phyloP scores from a whole-genome alignment of 2,797 vertebrate genomes.

The Myotis myotis region DNA sequence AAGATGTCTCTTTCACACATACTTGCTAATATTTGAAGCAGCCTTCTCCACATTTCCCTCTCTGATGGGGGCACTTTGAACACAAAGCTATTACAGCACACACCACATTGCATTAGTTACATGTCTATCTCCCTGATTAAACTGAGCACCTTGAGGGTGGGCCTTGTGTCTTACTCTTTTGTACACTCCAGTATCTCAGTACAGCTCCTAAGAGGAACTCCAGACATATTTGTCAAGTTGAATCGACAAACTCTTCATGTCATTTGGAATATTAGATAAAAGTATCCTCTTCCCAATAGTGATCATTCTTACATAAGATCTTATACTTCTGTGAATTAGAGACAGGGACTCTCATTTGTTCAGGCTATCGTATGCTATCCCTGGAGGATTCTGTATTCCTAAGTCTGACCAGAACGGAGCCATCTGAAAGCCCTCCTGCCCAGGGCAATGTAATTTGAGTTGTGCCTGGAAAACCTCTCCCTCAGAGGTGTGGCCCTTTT shows the following conservation, averaged over 20 bases:
- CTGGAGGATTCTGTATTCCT: neutral
- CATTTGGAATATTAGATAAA: constrained; percentile 41
- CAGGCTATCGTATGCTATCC: neutral
- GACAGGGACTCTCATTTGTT: neutral
- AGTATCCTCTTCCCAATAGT: neutral
- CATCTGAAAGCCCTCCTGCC: neutral
- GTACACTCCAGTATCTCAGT: neutral
- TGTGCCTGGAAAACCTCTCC: neutral
- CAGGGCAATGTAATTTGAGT: neutral
- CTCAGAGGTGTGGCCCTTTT: neutral
- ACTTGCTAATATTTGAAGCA: neutral
- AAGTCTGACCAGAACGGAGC: neutral
- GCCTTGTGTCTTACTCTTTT: neutral
- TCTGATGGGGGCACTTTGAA: neutral
- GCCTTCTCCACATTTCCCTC: neutral
- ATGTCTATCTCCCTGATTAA: neutral
- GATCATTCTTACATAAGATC: neutral
- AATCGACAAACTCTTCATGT: neutral
- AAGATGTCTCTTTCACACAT: neutral
- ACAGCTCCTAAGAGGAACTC: neutral
- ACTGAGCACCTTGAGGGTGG: neutral
- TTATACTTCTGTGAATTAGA: neutral
- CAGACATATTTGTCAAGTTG: neutral
- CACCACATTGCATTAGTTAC: neutral
- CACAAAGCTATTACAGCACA: neutral